These are phyloP conservation scores for Andrena bicolor DNA, from an alignment of 2,888 invertebrate genomes.

Conservation along the genomic window DNA sequence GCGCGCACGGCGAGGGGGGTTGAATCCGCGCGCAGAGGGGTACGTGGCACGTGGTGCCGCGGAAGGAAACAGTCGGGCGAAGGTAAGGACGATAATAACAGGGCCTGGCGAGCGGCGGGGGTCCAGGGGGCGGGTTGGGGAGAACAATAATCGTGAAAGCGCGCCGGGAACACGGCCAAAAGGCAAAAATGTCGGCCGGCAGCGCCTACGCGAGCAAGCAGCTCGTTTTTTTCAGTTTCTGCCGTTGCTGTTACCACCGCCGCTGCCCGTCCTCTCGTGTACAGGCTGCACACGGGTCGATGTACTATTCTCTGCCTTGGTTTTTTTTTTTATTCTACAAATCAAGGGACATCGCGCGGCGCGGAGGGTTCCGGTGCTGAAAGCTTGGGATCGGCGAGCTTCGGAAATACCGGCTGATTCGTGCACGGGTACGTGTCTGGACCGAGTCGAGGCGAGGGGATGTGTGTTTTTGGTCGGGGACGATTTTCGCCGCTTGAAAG, in stretches of 20 bases:
- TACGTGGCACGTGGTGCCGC: conserved; percentile 48
- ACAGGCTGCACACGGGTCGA: conserved; percentile 40
- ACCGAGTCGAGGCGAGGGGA: background rate
- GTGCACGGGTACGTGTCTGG: conserved; percentile 1
- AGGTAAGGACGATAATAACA: conserved; percentile 72
- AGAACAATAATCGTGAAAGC: conserved; percentile 76
- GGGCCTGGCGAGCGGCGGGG: conserved; percentile 26
- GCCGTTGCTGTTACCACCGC: conserved; percentile 43
- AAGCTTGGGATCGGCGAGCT: conserved; percentile 39
- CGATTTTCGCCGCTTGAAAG: no score
- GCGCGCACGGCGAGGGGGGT: conserved; percentile 2
- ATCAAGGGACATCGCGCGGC: conserved; percentile 32
- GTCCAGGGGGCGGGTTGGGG: background rate
- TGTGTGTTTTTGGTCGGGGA: background rate
- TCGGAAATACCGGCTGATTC: conserved; percentile 41
- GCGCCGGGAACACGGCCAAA: conserved; percentile 77
- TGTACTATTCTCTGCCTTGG: conserved; percentile 29
- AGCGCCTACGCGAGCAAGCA: conserved; percentile 48
- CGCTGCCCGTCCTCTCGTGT: conserved; percentile 15
- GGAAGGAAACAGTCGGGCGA: conserved; percentile 62
- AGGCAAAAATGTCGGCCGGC: conserved; percentile 72
- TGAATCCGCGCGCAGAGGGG: conserved; percentile 43
- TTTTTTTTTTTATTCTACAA: background rate
- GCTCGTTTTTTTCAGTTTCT: conserved; percentile 41
- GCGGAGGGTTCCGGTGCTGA: background rate